These are phyloP conservation scores for Batillaria attramentaria DNA, from an alignment of 1,140 invertebrate species.

Conservation along the genomic window DNA sequence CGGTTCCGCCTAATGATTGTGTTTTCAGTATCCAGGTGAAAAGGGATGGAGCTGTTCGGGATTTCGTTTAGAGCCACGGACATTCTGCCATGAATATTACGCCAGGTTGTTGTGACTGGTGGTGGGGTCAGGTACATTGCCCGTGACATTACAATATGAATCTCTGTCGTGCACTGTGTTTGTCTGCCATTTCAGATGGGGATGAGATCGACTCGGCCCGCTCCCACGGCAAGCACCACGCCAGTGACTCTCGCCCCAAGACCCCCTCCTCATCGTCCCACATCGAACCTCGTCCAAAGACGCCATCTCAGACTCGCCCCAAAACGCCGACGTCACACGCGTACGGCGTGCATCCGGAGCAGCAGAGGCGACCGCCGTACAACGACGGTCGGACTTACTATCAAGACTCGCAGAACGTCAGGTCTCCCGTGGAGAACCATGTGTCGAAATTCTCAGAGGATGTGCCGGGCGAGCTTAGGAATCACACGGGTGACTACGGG, in stretches of 20 bases:
- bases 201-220: slow-evolving; percentile 48
- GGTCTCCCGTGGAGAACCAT: slow-evolving; percentile 20
- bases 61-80: neutral
- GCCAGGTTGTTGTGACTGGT: neutral
- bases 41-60: neutral
- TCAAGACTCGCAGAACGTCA: neutral
- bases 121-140: neutral
- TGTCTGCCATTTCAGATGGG: slow-evolving; percentile 47
- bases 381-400: slow-evolving; percentile 18
- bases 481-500: slow-evolving; percentile 43
- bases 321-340: slow-evolving; percentile 59
- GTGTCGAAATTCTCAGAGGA: slow-evolving; percentile 19
- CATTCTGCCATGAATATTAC: neutral
- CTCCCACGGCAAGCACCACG: slow-evolving; percentile 38
- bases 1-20: too few relatives aligned
- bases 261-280: slow-evolving; percentile 35
- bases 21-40: too few relatives aligned
- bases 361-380: slow-evolving; percentile 28
- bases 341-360: slow-evolving; percentile 39
- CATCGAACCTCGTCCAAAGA: slow-evolving; percentile 54
- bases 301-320: slow-evolving; percentile 52
- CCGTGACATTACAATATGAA: slow-evolving; percentile 21
- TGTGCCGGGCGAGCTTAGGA: slow-evolving; percentile 10
- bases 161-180: slow-evolving; percentile 33
- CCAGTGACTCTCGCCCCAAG: slow-evolving; percentile 44